These are phyloP conservation scores for Saxidomus purpurata DNA, from an alignment of 1,140 invertebrate genomes.

Conservation along the genomic window DNA sequence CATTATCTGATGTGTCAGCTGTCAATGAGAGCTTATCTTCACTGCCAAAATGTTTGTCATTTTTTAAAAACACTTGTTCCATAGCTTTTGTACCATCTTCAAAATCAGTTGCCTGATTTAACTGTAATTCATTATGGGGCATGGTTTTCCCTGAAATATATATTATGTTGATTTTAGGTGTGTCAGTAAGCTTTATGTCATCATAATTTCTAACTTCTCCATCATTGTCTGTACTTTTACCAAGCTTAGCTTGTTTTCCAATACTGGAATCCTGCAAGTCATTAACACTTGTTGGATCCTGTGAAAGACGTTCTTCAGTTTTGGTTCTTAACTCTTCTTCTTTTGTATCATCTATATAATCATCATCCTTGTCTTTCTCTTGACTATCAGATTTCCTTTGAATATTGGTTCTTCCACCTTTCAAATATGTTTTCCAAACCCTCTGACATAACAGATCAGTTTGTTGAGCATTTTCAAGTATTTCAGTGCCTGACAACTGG, in stretches of 20 bases:
- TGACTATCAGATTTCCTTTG: not conserved
- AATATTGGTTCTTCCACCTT: not conserved
- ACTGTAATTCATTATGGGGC: not conserved
- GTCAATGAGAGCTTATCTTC: not conserved
- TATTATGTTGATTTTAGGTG: not conserved
- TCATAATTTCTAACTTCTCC: not conserved
- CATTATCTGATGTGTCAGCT: not conserved
- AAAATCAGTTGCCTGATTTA: not conserved
- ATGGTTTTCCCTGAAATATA: not conserved
- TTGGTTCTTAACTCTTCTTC: not conserved
- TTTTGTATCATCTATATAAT: not conserved
- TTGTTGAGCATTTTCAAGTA: conserved; percentile 21
- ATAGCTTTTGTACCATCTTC: not conserved
- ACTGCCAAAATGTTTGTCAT: not conserved
- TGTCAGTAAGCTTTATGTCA: not conserved
- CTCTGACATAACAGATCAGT: conserved; percentile 53
- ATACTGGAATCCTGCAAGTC: not conserved
- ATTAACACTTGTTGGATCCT: not conserved
- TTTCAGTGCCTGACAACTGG: not conserved
- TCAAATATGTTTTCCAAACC: conserved; percentile 35
- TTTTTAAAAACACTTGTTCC: not conserved
- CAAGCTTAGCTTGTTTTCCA: not conserved
- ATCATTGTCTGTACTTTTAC: not conserved
- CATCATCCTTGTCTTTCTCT: not conserved
- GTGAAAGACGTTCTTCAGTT: not conserved